Evolutionary conservation across 2,888 invertebrate species (phyloP), one percentile per base, ranked within the genome.

Genomic region (Chrysolina oricalcia): DNA sequence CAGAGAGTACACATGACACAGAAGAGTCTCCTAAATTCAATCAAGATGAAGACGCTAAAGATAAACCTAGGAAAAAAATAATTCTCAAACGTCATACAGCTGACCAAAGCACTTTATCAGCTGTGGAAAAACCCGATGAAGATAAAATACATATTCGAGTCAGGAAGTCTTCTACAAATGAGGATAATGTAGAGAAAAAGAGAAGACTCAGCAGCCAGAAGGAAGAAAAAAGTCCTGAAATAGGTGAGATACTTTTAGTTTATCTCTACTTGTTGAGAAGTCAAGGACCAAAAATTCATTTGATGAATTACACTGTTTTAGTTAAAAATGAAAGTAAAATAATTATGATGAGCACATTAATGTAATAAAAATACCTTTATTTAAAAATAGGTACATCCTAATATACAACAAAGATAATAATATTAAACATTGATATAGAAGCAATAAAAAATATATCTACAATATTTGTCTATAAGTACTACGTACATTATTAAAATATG

Each of bases 41-140:
- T 35, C 76, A 80, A 53, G 78, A 78, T 53, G 67, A 43, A 59
- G 65, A 77, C 70, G 72, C 74, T 50, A 73, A 73, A 73, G 66
- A 81, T 66, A 83, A 82, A 75, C 70, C 75, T 64, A 73, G 74
- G 75, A 78, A 83, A 74, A 80, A 83, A 81, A 70, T 70, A 13
- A 76, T 70, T 65, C 73, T 80, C 46, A 80, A 75, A 70, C 75
- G 76, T 75, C 70, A 65, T 64, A 76, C 74, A 17, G 41, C 56
- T 72, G 75, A 74, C 41, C 77, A 78, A 35, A 27, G 6, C 27
- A 77, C 73, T 48, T 40, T 62, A 50, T 50, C 67, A 15, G 59
- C 41, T 48, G 75, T 76, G 40, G 64, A 74, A 43, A 78, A 76
- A 74, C 70, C 75, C 65, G 53, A 19, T 9, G 17, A 17, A 53